Base-by-base conservation (phyloP, 2,888 invertebrate species). In the Fissipunctia ypsillon region DNA sequence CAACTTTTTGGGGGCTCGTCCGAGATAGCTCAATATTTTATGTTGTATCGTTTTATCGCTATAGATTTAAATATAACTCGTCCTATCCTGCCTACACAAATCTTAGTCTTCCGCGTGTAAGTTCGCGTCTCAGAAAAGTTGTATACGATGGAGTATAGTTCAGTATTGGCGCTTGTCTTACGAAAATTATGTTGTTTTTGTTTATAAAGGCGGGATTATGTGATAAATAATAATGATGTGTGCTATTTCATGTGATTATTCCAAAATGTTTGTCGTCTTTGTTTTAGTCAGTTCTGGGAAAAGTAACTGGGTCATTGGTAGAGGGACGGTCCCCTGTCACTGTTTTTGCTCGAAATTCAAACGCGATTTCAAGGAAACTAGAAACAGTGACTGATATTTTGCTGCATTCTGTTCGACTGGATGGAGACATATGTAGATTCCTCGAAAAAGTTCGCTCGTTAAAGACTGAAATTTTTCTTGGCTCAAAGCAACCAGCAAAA, bases 121-220 rank as follows among this genome's bases (percentile, higher is more conserved):
- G 69, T 74, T 76, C 25, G 48, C 28, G 69, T 28, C 35, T 63
- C 76, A 69, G 73, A 76, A 81, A 84, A 84, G 54, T 85, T 85
- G 70, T 77, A 61, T 79, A 79, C 64, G 77, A 76, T 73, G 68
- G 69, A 66, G 73, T 57, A 52, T 54, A 72, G 74, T 61, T 63
- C 16, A 69, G 63, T 71, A 79, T 77, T 67, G 70, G 35, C 66
- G 60, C 61, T 81, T 66, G 57, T 63, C 73, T 81, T 70, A 68
- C 64, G 45, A 65, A 73, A 43, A 75, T 76, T 73, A 83, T 63
- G 73, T 83, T 78, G 84, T 78, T 83, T 81, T 85, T 83, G 69
- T 85, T 76, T 83, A 57, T 41, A 63, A 64, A 50, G 59, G 48
- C 54, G 12, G 61, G 48, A 56, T 75, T 76, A 28, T 75, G 50